phyloP scores from a whole-genome alignment of 2,113 vertebrate species.

The Coptodon rendalli region DNA sequence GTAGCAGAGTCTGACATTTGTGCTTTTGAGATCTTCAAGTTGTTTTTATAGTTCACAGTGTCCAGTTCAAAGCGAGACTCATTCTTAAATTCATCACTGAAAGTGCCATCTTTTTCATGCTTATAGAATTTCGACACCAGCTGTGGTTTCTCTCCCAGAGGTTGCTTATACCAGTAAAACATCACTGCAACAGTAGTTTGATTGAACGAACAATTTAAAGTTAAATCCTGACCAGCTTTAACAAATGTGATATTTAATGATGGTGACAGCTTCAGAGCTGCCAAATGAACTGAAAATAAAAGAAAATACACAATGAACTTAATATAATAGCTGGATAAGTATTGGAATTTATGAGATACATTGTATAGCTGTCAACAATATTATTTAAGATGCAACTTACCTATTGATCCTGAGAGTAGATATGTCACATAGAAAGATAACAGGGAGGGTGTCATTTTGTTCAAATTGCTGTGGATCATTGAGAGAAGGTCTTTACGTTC shows the following conservation, averaged over 20 bases:
- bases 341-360: not conserved
- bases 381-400: not conserved
- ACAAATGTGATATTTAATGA: not conserved
- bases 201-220: slow-evolving; percentile 6
- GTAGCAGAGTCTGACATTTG: slow-evolving; percentile 27
- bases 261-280: not conserved
- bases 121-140: not conserved
- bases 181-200: fast-evolving
- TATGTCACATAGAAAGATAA: not conserved
- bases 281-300: not conserved
- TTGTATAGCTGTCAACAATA: fast-evolving
- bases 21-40: slow-evolving; percentile 17
- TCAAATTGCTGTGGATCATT: not conserved
- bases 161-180: slow-evolving; percentile 35
- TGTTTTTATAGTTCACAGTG: not conserved
- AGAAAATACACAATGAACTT: not conserved
- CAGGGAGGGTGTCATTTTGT: not conserved
- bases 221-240: not conserved
- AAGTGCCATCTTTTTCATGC: fast-evolving
- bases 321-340: no score
- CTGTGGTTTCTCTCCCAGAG: not conserved
- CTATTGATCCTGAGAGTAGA: not conserved
- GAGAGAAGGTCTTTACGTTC: not conserved
- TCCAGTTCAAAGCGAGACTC: slow-evolving; percentile 6
- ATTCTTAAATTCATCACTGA: slow-evolving; percentile 4